Base-by-base conservation (phyloP, 1,140 invertebrate species). In the Brachystomella parvula region DNA sequence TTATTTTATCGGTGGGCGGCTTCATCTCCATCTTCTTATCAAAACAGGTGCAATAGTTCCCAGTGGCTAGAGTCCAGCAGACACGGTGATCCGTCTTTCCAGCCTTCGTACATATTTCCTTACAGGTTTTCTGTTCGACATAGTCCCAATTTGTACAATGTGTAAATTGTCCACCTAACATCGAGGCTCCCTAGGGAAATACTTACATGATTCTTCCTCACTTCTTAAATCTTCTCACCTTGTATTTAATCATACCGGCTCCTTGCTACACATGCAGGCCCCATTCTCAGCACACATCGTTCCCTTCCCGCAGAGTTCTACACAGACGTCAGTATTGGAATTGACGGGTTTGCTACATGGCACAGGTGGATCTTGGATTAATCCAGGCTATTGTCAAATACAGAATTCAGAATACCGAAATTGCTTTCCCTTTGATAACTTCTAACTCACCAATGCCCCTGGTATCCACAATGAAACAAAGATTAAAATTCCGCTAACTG, bases 131-230 rank as follows among this genome's bases (percentile, higher is more conserved):
- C 47, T 69, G 67, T 21, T 65, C 67, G 12, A 69, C 67, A 33
- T 69, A 69, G 21, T 65, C 47, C 63, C 63, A 69, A 30, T 69
- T 69, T n/a, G 67, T 69, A 29, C 67, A 69, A 47, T 69, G 67
- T 1, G 59, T 57, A 49, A 69, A 69, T n/a, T 61, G 24, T 28
- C 67, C 67, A 21, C 64, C 60, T 3, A 69, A 26, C 21, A 21
- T 65, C n/a, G 63, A 44, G 32, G 63, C 61, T 21, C 56, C 29
- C 67, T 69, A 26, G 58, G 6, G 32, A 60, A 35, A 60, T 6
- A 60, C 15, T 60, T 3, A 28, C 9, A 12, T 57, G 6, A 9
- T n/a, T 6, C 9, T 57, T 15, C 21, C 24, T 12, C 6, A 24
- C 6, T 57, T 30, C 9, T 9, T 30, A 9, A 26, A 31, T 9